Percentiles rank a stretch among this genome's conserved stretches.
phyloP scores from a whole-genome alignment of 2,113 vertebrate species.

The Leptosomus discolor region DNA sequence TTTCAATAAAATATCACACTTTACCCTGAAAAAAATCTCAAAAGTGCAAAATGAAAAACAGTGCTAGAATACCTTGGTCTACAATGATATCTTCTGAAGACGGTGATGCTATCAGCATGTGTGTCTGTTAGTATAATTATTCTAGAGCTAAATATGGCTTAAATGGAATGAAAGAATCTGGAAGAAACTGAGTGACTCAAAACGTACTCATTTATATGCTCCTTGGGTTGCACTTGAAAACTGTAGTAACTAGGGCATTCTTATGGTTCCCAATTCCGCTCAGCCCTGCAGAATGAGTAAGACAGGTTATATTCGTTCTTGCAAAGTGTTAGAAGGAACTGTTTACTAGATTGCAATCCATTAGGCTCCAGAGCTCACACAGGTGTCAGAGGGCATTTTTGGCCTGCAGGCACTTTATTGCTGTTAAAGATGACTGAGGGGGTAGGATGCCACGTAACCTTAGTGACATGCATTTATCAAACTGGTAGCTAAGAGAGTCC shows the following conservation, averaged over 20 bases:
- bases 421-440: conserved; percentile 1
- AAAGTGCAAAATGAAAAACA: background rate
- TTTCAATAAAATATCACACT: background rate
- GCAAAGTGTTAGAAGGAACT: background rate
- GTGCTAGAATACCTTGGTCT: background rate
- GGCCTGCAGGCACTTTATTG: conserved; percentile 22
- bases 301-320: background rate
- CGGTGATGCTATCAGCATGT: background rate
- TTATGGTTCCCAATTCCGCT: background rate
- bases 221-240: background rate
- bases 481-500: background rate
- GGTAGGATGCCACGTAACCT: background rate
- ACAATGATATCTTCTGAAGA: background rate
- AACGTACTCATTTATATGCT: background rate
- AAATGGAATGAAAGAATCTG: background rate
- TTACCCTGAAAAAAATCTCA: background rate
- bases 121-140: background rate
- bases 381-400: conserved; percentile 29
- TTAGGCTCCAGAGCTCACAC: background rate
- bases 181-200: background rate
- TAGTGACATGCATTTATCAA: conserved; percentile 23
- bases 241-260: background rate
- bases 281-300: background rate
- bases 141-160: background rate
- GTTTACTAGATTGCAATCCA: background rate